Evolutionary conservation across 2,888 invertebrate genomes (phyloP).

Genomic region (Cabera pusaria): DNA sequence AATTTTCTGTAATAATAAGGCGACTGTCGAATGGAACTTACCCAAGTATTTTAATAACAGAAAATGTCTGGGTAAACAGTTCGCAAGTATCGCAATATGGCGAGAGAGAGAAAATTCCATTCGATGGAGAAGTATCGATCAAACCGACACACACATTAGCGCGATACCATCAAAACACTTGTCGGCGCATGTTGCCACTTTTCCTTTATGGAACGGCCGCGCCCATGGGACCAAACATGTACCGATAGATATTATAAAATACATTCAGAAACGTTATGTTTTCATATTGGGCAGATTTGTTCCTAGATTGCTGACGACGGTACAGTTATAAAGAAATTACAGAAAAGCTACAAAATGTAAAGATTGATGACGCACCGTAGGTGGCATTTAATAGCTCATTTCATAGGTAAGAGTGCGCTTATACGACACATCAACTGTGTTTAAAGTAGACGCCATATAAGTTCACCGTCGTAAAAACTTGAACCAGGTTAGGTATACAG

Average conservation of each 20-base stretch:
- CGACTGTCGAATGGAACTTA: not conserved
- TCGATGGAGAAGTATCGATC: conserved; percentile 54
- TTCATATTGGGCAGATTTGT: conserved; percentile 19
- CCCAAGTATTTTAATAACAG: conserved; percentile 13
- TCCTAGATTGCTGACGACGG: conserved; percentile 9
- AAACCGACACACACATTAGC: conserved; percentile 61
- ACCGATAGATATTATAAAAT: conserved; percentile 24
- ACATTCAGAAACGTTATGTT: conserved; percentile 14
- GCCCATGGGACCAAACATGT: conserved; percentile 39
- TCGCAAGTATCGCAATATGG: conserved; percentile 5
- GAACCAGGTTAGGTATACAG: conserved; percentile 10
- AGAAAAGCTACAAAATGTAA: conserved; percentile 2
- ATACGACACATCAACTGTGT: conserved; percentile 12
- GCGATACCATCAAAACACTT: conserved; percentile 68
- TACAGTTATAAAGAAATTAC: conserved; percentile 11
- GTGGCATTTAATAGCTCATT: conserved; percentile 11
- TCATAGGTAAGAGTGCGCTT: conserved; percentile 1
- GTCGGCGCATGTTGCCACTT: conserved; percentile 58
- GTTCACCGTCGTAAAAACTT: conserved; percentile 13
- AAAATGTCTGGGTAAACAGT: conserved; percentile 11
- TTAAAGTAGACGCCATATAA: conserved; percentile 6
- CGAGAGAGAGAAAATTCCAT: conserved; percentile 36
- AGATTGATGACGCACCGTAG: conserved; percentile 9
- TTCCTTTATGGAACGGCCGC: conserved; percentile 47
- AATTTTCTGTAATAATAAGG: too few relatives aligned